phyloP scores from a whole-genome alignment of 92 coral and sea anemone genomes.

The Siderastrea siderea region DNA sequence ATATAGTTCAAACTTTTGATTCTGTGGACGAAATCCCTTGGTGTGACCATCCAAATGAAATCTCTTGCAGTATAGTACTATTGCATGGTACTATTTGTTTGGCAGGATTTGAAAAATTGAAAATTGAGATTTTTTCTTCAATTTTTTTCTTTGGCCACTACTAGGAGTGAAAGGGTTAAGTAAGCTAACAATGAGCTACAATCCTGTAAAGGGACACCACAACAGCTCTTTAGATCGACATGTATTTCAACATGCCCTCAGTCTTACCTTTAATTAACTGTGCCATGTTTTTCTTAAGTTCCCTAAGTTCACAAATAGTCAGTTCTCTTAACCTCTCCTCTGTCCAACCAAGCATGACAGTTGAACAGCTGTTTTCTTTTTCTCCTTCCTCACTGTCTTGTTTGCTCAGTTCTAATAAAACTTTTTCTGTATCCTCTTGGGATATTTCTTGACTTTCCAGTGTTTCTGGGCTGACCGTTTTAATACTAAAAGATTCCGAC shows the following conservation, averaged over 20 bases:
- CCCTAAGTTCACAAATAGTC: constrained; percentile 74
- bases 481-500: constrained; percentile 86
- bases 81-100: no score
- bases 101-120: no score
- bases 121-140: no score
- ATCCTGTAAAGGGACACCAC: no score
- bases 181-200: no score
- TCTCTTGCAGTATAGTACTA: no score
- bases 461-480: constrained; percentile 89
- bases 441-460: constrained; percentile 77
- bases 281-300: constrained; percentile 79
- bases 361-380: constrained; percentile 42
- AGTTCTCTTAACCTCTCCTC: constrained; percentile 79
- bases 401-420: constrained; percentile 78
- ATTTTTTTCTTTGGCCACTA: no score
- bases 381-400: constrained; percentile 72
- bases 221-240: no score
- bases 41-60: no score
- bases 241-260: background rate
- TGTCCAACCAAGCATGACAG: constrained; percentile 83
- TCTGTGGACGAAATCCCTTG: background rate
- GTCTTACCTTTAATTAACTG: constrained; percentile 89
- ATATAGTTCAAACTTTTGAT: no score
- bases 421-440: constrained; percentile 89
- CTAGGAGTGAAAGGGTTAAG: no score